Evolutionary conservation across 2,888 invertebrate genomes (phyloP).

Genomic region (Colostygia pectinataria): DNA sequence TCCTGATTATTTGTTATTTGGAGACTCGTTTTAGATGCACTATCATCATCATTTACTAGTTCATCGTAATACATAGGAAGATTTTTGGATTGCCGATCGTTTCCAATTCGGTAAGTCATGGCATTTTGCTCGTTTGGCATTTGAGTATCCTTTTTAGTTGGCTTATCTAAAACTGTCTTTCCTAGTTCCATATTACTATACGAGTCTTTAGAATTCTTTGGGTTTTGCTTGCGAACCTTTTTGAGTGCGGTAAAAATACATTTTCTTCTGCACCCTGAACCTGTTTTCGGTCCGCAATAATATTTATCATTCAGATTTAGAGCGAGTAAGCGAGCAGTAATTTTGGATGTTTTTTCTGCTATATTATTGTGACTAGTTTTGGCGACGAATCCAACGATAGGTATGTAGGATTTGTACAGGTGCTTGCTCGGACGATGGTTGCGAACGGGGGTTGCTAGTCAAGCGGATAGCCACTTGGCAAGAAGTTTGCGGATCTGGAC

Average conservation of each 20-base stretch:
- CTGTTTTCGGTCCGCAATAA: not conserved
- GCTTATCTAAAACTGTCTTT: not conserved
- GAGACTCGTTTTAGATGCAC: not conserved
- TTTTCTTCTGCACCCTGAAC: not conserved
- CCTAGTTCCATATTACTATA: not conserved
- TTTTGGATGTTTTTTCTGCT: not conserved
- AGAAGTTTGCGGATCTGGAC: constrained; percentile 8
- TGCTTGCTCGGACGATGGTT: not conserved
- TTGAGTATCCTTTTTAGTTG: not conserved
- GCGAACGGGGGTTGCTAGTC: constrained; percentile 18
- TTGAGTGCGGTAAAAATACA: not conserved
- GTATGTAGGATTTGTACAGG: constrained; percentile 9
- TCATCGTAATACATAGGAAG: not conserved
- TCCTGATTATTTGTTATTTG: not conserved
- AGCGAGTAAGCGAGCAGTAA: not conserved
- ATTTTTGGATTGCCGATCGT: not conserved
- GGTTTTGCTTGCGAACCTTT: not conserved
- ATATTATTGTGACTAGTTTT: not conserved
- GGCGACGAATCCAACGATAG: constrained; percentile 8
- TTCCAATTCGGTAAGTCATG: not conserved
- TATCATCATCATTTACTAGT: not conserved
- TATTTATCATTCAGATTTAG: not conserved
- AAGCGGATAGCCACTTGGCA: constrained; percentile 13
- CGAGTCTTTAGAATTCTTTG: not conserved
- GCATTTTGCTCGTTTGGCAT: not conserved